Conservation (phyloP, 2,797 vertebrate species). For the Eulemur albifrons region DNA sequence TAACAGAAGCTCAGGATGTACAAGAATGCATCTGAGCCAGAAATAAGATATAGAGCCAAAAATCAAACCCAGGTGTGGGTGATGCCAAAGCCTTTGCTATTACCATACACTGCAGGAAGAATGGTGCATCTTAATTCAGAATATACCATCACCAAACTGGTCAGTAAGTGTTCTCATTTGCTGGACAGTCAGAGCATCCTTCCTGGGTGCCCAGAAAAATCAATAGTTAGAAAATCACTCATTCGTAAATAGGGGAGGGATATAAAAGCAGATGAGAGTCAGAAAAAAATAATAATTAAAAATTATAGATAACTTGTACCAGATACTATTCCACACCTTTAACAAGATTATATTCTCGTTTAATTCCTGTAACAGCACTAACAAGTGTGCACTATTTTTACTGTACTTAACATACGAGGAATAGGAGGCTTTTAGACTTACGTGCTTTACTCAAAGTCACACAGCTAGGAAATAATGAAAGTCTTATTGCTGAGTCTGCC, state of each 20-base stretch:
- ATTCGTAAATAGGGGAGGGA: not conserved
- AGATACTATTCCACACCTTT: not conserved
- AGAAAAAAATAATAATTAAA: constrained; percentile 1
- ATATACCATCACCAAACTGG: not conserved
- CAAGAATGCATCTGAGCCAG: not conserved
- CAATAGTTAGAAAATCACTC: constrained; percentile 7
- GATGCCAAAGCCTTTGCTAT: not conserved
- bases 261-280: not conserved
- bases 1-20: not conserved
- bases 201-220: not conserved
- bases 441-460: not conserved
- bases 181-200: not conserved
- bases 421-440: not conserved
- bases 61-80: not conserved
- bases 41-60: not conserved
- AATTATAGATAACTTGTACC: not conserved
- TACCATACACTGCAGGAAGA: not conserved
- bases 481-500: not conserved
- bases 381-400: not conserved
- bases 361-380: constrained; percentile 1
- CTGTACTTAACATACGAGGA: not conserved
- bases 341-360: not conserved
- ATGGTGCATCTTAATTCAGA: not conserved
- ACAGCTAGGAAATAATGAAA: not conserved
- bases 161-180: not conserved